Percentiles rank a stretch among this genome's conserved stretches.
Evolutionary conservation across 2,113 vertebrate species (phyloP).

Genomic region (Corythornis vintsioides): DNA sequence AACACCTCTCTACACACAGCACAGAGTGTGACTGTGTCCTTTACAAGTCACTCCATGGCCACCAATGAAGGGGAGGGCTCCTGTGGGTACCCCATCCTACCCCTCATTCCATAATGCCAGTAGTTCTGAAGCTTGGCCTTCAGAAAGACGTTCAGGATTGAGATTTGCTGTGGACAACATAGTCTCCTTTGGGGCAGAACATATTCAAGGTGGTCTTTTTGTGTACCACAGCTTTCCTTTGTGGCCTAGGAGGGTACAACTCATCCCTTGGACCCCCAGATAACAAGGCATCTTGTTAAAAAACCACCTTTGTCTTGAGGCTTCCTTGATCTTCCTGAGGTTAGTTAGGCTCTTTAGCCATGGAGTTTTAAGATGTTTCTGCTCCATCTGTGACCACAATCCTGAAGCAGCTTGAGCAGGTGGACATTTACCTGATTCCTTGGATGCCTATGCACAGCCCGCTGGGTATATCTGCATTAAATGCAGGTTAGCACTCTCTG

Average conservation of each 20-base stretch:
- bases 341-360: neutral
- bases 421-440: neutral
- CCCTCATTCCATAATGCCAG: rapidly evolving
- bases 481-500: neutral
- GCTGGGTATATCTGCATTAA: neutral
- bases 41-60: rapidly evolving
- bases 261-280: neutral
- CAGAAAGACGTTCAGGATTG: neutral
- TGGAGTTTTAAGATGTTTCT: neutral
- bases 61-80: neutral
- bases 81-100: neutral
- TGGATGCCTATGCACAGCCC: neutral
- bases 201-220: neutral
- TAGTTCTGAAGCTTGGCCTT: neutral
- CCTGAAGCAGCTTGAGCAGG: neutral
- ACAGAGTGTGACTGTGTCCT: rapidly evolving
- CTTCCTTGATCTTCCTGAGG: rapidly evolving
- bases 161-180: neutral
- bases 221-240: neutral
- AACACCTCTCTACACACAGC: neutral
- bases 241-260: neutral
- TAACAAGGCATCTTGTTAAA: neutral
- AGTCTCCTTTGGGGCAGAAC: neutral
- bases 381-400: neutral
- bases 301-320: neutral